Evolutionary conservation across 2,888 invertebrate genomes (phyloP).

Genomic region (Zygothrica quintamaculata): DNA sequence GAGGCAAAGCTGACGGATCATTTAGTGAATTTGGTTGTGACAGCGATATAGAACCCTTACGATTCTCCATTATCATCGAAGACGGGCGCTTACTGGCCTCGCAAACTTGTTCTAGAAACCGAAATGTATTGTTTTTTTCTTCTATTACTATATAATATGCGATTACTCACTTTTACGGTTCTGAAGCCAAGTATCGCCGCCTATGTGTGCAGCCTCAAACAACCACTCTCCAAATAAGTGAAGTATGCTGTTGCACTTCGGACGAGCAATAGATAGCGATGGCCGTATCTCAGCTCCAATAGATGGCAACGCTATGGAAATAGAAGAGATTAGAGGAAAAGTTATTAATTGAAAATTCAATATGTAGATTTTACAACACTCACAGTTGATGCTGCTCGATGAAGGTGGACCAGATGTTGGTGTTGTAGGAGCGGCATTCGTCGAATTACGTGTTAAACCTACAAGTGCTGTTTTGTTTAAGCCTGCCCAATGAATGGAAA

Average conservation of each 20-base stretch:
- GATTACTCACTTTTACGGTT: constrained; percentile 85
- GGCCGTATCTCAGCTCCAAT: constrained; percentile 87
- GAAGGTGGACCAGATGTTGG: constrained; percentile 90
- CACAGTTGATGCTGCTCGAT: constrained; percentile 88
- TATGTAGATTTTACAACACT: constrained; percentile 50
- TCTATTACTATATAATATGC: too few species aligned
- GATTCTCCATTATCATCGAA: constrained; percentile 88
- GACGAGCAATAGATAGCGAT: constrained; percentile 90
- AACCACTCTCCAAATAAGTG: constrained; percentile 98
- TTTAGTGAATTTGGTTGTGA: constrained; percentile 88
- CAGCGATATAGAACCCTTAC: constrained; percentile 86
- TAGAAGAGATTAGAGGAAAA: too few species aligned
- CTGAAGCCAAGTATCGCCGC: constrained; percentile 88
- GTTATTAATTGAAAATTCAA: constrained; percentile 41
- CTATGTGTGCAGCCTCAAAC: constrained; percentile 97
- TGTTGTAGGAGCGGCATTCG: constrained; percentile 86
- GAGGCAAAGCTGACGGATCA: constrained; percentile 88
- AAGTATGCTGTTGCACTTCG: constrained; percentile 97
- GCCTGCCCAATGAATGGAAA: constrained; percentile 85
- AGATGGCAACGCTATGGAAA: constrained; percentile 87
- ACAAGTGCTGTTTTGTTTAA: constrained; percentile 92
- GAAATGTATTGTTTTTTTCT: too few species aligned
- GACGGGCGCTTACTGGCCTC: constrained; percentile 87
- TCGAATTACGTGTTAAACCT: constrained; percentile 87
- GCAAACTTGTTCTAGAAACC: constrained; percentile 82